Evolutionary conservation across 2,888 invertebrate genomes (phyloP).

Genomic region (Bugulina stolonifera): DNA sequence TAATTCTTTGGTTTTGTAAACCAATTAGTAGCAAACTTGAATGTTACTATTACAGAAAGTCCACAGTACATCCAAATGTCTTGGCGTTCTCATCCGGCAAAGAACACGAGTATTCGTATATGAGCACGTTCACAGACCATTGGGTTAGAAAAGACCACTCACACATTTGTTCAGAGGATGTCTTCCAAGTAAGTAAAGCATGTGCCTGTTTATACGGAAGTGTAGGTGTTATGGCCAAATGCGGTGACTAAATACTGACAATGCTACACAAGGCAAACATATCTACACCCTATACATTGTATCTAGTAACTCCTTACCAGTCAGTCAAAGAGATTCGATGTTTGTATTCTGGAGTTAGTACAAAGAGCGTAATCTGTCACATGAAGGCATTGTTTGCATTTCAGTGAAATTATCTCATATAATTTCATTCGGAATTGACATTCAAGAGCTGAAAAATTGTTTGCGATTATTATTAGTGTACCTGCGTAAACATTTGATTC

Average conservation of each 20-base stretch:
- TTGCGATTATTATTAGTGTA: neutral
- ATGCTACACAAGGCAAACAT: too few relatives aligned
- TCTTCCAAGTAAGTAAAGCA: constrained; percentile 43
- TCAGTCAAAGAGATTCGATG: too few relatives aligned
- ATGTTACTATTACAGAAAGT: constrained; percentile 32
- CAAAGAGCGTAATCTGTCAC: too few relatives aligned
- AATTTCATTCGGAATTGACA: neutral
- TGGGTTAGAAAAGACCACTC: constrained; percentile 48
- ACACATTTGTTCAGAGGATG: constrained; percentile 43
- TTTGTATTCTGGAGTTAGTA: neutral
- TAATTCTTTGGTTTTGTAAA: too few relatives aligned
- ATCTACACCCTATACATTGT: too few relatives aligned
- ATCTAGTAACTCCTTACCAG: too few relatives aligned
- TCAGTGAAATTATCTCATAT: neutral
- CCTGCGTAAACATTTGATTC: too few relatives aligned
- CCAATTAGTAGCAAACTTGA: too few relatives aligned
- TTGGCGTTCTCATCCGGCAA: constrained; percentile 49
- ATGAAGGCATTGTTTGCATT: neutral
- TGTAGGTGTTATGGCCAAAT: too few relatives aligned
- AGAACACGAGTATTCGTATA: constrained; percentile 48
- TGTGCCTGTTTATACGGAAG: too few relatives aligned
- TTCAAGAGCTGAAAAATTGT: neutral
- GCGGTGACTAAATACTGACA: too few relatives aligned
- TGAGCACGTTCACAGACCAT: constrained; percentile 47
- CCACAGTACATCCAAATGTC: constrained; percentile 46